A percentile compares a stretch with the other conserved stretches of the same genome.
These are phyloP conservation scores for Turritopsis rubra DNA, from an alignment of 30 jellyfish, hydroid and myxozoan species.

Conservation along the genomic window DNA sequence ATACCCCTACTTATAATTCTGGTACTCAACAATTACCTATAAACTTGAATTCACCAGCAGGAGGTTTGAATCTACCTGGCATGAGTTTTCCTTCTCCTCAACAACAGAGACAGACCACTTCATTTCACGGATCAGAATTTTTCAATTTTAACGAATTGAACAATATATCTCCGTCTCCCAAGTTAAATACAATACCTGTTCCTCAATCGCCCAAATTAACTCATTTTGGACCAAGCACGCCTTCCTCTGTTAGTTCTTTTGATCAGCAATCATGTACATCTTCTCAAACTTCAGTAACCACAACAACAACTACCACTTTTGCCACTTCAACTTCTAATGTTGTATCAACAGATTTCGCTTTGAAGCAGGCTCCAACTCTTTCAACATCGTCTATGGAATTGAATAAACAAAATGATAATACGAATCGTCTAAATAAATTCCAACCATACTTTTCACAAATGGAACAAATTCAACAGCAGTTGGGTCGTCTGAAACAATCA, in stretches of 20 bases:
- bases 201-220: slow-evolving; percentile 87
- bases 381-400: neutral
- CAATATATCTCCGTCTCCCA: slow-evolving; percentile 18
- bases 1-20: slow-evolving; percentile 5
- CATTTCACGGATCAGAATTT: slow-evolving; percentile 36
- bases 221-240: slow-evolving; percentile 89
- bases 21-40: slow-evolving; percentile 19
- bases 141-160: slow-evolving; percentile 23
- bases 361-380: neutral
- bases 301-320: slow-evolving; percentile 15
- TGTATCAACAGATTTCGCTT: slow-evolving; percentile 15
- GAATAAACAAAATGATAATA: neutral
- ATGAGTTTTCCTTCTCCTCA: slow-evolving; percentile 24
- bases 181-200: slow-evolving; percentile 22
- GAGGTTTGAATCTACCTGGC: slow-evolving; percentile 22
- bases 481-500: slow-evolving; percentile 21
- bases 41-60: slow-evolving; percentile 21
- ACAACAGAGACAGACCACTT: slow-evolving; percentile 54
- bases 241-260: slow-evolving; percentile 51
- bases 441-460: slow-evolving; percentile 6
- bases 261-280: slow-evolving; percentile 51
- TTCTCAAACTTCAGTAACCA: slow-evolving; percentile 10
- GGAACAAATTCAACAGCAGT: slow-evolving; percentile 37
- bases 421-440: neutral
- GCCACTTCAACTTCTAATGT: slow-evolving; percentile 53